Base-by-base conservation (phyloP, 2,113 vertebrate species). In the Oryctolagus cuniculus region DNA sequence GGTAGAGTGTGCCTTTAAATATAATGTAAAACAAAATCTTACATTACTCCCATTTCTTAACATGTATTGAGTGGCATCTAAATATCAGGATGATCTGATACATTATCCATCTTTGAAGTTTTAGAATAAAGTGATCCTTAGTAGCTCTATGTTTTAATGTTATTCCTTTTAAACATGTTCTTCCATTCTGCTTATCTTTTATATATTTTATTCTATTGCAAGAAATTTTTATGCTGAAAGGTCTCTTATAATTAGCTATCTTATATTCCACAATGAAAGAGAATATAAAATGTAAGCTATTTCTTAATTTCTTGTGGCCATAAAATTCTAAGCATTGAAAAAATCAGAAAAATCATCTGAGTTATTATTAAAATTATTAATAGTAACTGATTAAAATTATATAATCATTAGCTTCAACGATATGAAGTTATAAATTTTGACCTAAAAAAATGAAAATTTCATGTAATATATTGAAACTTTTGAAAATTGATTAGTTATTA, bases 331-430 rank as follows among this genome's bases (percentile, higher is more conserved):
- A 29, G 16, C 44, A 44, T 44, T 69, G 89, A 49, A 53, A 90
- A 55, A 72, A 66, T 38, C 25, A 79, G 61, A 25, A 70, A 72
- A 69, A 53, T 67, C 8, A 78, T 89, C 74, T 53, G 34, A 78
- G 24, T 49, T 93, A 49, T 81, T 55, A 12, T 58, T 72, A 63
- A 5, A 67, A 21, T 75, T 93, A 51, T 49, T 92, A 87, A 11
- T 64, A 92, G 51, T 53, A 83, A 61, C 49, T 61, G 11, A 61
- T 9, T 29, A 72, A 95, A 81, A 31, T 90, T 81, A 93, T 49
- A 49, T 85, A 74, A 64, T 22, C 44, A n/a, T 36, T 81, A 51
- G 21, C 9, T 87, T 95, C 13, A 63, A 80, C 58, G 61, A 69
- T 29, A 75, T 81, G 27, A 90, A 70, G n/a, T 63, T 74, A 3